A percentile compares a stretch with the other conserved stretches of the same genome.
These are phyloP conservation scores for Poeciliopsis presidionis DNA, from an alignment of 2,797 vertebrate genomes.

Conservation along the genomic window DNA sequence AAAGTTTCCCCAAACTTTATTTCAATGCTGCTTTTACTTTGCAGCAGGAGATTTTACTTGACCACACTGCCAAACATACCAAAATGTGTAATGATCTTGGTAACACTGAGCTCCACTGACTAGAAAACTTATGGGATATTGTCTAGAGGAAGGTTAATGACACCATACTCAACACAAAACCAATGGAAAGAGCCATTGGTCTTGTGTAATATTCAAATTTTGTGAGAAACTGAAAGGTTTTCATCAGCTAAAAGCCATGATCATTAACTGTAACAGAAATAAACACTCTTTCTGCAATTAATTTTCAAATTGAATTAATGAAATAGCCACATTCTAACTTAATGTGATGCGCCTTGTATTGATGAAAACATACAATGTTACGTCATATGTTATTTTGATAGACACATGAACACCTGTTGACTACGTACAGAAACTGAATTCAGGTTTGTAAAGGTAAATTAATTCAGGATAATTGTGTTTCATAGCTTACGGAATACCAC, in stretches of 20 bases:
- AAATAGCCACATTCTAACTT: background rate
- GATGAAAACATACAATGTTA: background rate
- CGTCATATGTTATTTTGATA: background rate
- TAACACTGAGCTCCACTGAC: background rate
- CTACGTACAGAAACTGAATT: slow-evolving; percentile 13
- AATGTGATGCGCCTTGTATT: background rate
- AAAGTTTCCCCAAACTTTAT: background rate
- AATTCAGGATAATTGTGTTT: slow-evolving; percentile 32
- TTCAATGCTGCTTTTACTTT: background rate
- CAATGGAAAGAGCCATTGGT: background rate
- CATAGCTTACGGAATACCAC: slow-evolving; percentile 17
- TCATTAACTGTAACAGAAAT: background rate
- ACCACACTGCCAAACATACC: background rate
- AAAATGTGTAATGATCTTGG: background rate
- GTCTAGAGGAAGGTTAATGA: background rate
- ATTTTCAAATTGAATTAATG: background rate
- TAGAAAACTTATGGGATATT: background rate
- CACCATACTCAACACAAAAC: background rate
- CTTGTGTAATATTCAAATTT: background rate
- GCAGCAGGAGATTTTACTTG: background rate
- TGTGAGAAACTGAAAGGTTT: background rate
- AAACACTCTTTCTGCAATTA: background rate
- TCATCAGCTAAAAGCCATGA: background rate
- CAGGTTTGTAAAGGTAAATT: slow-evolving; percentile 17
- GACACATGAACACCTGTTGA: slow-evolving; percentile 8